These are phyloP conservation scores for Gymnocheta viridis DNA, from an alignment of 2,888 invertebrate genomes.

Conservation along the genomic window DNA sequence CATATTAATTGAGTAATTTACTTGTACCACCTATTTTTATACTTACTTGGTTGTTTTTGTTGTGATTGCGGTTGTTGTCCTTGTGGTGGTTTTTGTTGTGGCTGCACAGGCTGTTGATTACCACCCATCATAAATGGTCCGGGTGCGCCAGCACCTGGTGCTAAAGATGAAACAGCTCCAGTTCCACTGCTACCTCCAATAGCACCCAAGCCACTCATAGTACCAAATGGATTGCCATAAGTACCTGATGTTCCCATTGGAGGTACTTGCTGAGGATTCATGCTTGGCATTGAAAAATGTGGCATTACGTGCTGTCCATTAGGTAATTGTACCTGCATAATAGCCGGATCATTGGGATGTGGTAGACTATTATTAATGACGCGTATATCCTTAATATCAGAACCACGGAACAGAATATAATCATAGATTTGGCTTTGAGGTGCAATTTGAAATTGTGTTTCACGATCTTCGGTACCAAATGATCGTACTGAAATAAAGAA, in stretches of 20 bases:
- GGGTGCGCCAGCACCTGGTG: slow-evolving; percentile 76
- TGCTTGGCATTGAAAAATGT: slow-evolving; percentile 88
- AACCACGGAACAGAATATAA: slow-evolving; percentile 98
- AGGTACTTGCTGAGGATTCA: slow-evolving; percentile 83
- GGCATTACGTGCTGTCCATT: slow-evolving; percentile 86
- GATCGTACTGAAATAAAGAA: slow-evolving; percentile 91
- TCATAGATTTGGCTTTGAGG: slow-evolving; percentile 99
- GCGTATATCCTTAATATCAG: slow-evolving; percentile 99
- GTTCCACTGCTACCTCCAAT: slow-evolving; percentile 77
- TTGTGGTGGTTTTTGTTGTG: slow-evolving; percentile 70
- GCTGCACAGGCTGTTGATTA: slow-evolving; percentile 70
- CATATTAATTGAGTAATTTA: not conserved
- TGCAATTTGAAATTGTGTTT: slow-evolving; percentile 96
- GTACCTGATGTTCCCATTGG: slow-evolving; percentile 76
- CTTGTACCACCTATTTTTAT: not conserved
- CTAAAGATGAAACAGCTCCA: slow-evolving; percentile 78
- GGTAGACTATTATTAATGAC: slow-evolving; percentile 94
- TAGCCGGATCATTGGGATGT: slow-evolving; percentile 98
- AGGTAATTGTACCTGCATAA: slow-evolving; percentile 94
- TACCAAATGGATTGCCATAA: slow-evolving; percentile 81
- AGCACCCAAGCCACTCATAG: slow-evolving; percentile 81
- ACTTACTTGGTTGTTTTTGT: slow-evolving; percentile 86
- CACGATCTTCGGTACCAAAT: slow-evolving; percentile 99
- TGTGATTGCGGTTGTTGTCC: slow-evolving; percentile 74
- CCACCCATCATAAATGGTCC: slow-evolving; percentile 80